phyloP scores from a whole-genome alignment of 2,113 vertebrate genomes.

The Neoarius graeffei region DNA sequence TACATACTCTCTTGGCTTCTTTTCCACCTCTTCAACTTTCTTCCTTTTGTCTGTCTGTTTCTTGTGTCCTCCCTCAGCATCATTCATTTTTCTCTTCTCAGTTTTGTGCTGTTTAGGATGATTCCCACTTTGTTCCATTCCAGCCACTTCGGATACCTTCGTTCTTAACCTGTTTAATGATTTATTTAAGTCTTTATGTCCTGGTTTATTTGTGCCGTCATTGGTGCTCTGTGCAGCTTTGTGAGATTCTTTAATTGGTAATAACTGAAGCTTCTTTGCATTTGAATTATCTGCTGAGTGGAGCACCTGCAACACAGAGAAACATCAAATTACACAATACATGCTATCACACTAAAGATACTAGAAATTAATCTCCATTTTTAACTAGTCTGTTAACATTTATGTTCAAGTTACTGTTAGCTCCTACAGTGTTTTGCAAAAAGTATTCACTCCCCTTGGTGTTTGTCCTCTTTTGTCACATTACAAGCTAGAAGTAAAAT shows the following conservation, averaged over 20 bases:
- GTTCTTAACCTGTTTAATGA: neutral
- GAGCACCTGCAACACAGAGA: constrained; percentile 27
- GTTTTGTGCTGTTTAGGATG: neutral
- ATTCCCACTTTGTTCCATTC: constrained; percentile 22
- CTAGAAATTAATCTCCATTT: neutral
- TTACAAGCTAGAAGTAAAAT: too few species aligned
- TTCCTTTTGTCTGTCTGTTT: constrained; percentile 68
- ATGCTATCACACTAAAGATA: neutral
- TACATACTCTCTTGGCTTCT: constrained; percentile 77
- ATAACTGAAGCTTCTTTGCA: neutral
- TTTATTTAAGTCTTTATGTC: neutral
- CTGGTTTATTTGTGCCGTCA: neutral
- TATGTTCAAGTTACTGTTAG: neutral
- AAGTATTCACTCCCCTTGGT: too few species aligned
- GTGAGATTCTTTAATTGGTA: neutral
- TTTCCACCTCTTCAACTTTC: constrained; percentile 55
- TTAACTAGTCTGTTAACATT: neutral
- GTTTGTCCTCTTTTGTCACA: too few species aligned
- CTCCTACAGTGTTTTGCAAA: neutral
- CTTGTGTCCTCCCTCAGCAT: neutral
- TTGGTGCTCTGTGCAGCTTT: neutral
- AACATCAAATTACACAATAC: neutral
- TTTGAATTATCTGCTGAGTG: neutral
- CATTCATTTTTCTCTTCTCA: constrained; percentile 61
- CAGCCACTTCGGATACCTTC: neutral